Percentiles rank a stretch among this genome's conserved stretches.
These are phyloP conservation scores for Philereme vetulata DNA, from an alignment of 2,888 invertebrate species.

Conservation along the genomic window DNA sequence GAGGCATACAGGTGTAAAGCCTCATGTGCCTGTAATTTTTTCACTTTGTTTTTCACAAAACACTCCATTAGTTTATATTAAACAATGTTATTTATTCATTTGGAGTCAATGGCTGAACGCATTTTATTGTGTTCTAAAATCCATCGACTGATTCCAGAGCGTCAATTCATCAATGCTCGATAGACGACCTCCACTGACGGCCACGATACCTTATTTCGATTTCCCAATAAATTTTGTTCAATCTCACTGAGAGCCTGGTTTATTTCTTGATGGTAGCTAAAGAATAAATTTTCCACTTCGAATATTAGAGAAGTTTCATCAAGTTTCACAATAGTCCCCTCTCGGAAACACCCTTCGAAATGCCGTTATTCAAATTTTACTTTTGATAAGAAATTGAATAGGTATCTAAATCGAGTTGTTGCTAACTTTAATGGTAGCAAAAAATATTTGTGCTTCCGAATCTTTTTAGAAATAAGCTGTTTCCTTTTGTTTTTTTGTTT, in stretches of 20 bases:
- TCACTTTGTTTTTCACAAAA: neutral
- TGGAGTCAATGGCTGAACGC: constrained; percentile 28
- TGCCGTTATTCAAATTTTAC: constrained; percentile 74
- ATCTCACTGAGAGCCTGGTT: constrained; percentile 64
- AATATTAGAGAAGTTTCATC: constrained; percentile 75
- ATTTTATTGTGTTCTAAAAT: constrained; percentile 38
- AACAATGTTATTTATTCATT: constrained; percentile 32
- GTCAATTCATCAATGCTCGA: constrained; percentile 58
- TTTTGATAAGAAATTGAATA: constrained; percentile 76
- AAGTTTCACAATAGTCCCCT: constrained; percentile 72
- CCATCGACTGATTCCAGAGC: constrained; percentile 34
- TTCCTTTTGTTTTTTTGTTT: constrained; percentile 19
- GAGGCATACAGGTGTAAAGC: too few relatives aligned
- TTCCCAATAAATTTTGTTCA: constrained; percentile 66
- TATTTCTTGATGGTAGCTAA: constrained; percentile 66
- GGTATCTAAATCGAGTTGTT: constrained; percentile 65
- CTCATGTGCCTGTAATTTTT: too few relatives aligned
- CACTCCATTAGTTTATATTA: constrained; percentile 8
- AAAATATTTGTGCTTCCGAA: constrained; percentile 42
- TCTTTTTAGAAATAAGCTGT: constrained; percentile 26
- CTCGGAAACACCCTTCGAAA: constrained; percentile 65
- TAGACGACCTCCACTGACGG: constrained; percentile 48
- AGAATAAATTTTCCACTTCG: constrained; percentile 72
- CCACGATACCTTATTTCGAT: constrained; percentile 56
- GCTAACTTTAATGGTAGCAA: constrained; percentile 57